Conservation (phyloP, 64 coral and sea anemone genomes). For the Anthopleura sola region DNA sequence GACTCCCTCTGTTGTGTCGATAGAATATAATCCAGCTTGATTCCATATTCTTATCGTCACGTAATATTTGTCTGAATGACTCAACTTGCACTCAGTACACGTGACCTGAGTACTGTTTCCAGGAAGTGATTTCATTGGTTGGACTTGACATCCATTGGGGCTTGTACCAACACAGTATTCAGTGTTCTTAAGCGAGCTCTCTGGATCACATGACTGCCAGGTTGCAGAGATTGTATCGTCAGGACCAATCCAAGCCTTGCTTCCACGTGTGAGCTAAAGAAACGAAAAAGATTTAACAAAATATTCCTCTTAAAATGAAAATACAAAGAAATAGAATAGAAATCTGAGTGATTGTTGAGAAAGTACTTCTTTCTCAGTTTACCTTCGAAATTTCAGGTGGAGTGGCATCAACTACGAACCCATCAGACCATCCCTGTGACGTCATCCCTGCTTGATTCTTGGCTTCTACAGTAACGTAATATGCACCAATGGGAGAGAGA, state of each 20-base stretch:
- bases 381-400: slow-evolving; percentile 45
- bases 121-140: slow-evolving; percentile 56
- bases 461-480: slow-evolving; percentile 87
- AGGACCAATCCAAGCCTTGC: slow-evolving; percentile 46
- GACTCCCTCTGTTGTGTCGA: slow-evolving; percentile 53
- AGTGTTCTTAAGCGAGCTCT: slow-evolving; percentile 63
- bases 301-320: neutral
- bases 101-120: slow-evolving; percentile 43
- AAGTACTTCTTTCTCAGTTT: neutral
- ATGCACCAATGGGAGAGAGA: slow-evolving; percentile 40
- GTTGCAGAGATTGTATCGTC: slow-evolving; percentile 23
- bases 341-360: no score
- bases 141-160: slow-evolving; percentile 68
- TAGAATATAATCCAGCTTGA: slow-evolving; percentile 62
- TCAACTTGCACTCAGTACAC: slow-evolving; percentile 67
- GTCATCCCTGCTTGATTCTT: slow-evolving; percentile 77
- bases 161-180: slow-evolving; percentile 84
- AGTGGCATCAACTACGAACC: slow-evolving; percentile 69
- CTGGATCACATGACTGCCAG: slow-evolving; percentile 71
- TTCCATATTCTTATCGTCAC: slow-evolving; percentile 79
- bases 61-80: slow-evolving; percentile 57
- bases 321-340: neutral
- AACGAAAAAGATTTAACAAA: neutral
- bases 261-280: neutral
- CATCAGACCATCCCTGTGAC: slow-evolving; percentile 75